Conservation (phyloP, 2,113 vertebrate genomes). For the Paradoxurus hermaphroditus region DNA sequence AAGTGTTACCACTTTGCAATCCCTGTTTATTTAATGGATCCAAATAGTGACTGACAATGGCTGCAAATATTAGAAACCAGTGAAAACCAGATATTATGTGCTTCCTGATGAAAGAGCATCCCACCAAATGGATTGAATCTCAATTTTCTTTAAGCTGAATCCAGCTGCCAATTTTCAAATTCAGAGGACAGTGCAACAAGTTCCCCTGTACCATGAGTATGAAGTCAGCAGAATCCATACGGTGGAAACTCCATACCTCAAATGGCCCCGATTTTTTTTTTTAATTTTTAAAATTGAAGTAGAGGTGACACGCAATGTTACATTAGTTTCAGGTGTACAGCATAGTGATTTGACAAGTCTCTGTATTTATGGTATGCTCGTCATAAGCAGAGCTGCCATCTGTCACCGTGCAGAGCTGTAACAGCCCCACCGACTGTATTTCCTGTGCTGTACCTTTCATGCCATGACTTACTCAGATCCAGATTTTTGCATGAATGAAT, state of each 20-base stretch:
- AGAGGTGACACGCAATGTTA: too few species aligned
- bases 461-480: too few species aligned
- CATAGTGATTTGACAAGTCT: too few species aligned
- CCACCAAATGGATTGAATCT: not conserved
- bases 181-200: not conserved
- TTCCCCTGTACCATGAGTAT: not conserved
- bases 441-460: too few species aligned
- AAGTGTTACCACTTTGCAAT: not conserved
- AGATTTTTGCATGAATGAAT: not conserved
- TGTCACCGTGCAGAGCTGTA: too few species aligned
- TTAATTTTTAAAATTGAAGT: not conserved
- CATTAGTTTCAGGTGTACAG: too few species aligned
- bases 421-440: too few species aligned
- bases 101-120: not conserved
- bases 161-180: not conserved
- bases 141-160: not conserved
- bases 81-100: not conserved
- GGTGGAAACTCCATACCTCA: not conserved
- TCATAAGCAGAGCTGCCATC: too few species aligned
- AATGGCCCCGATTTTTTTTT: not conserved
- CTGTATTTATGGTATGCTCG: too few species aligned
- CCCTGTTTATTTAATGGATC: not conserved
- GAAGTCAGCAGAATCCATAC: not conserved
- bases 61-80: not conserved
- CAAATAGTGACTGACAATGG: not conserved